phyloP scores from a whole-genome alignment of 1,140 invertebrate genomes.

The Hyles vespertilio region DNA sequence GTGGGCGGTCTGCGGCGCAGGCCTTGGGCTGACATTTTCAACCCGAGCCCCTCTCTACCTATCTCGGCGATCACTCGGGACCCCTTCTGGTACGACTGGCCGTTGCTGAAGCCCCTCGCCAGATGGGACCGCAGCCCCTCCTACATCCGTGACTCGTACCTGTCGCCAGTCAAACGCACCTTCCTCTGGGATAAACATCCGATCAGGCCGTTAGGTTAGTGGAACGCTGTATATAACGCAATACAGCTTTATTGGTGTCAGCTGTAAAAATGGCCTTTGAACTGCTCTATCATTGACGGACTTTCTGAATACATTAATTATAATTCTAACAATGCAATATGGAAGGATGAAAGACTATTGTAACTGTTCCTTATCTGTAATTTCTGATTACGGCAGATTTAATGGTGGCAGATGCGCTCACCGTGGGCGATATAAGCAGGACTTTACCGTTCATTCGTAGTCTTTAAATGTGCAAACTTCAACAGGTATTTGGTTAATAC shows the following conservation, averaged over 20 bases:
- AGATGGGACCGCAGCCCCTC: slow-evolving; percentile 83
- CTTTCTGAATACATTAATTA: neutral
- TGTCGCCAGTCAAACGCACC: slow-evolving; percentile 90
- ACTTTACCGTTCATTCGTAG: slow-evolving; percentile 71
- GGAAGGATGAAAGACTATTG: neutral
- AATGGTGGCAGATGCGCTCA: slow-evolving; percentile 66
- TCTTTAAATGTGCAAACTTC: slow-evolving; percentile 53
- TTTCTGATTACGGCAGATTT: slow-evolving; percentile 64
- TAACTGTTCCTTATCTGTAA: slow-evolving; percentile 1
- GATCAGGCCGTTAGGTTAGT: slow-evolving; percentile 86
- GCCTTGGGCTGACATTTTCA: slow-evolving; percentile 84
- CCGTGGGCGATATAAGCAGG: slow-evolving; percentile 70
- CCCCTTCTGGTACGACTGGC: slow-evolving; percentile 91
- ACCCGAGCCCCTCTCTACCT: slow-evolving; percentile 84
- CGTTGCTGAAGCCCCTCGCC: slow-evolving; percentile 83
- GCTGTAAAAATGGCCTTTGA: slow-evolving; percentile 53
- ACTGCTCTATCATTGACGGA: slow-evolving; percentile 22
- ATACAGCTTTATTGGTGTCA: slow-evolving; percentile 39
- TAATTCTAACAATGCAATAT: neutral
- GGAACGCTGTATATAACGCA: slow-evolving; percentile 49
- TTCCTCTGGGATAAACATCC: slow-evolving; percentile 93
- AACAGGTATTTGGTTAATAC: slow-evolving; percentile 35
- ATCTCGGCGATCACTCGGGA: slow-evolving; percentile 87
- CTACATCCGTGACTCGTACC: slow-evolving; percentile 89
- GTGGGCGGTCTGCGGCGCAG: slow-evolving; percentile 79